Evolutionary conservation across 2,888 invertebrate species (phyloP), one percentile per base, ranked within the genome.

Genomic region (Ochropleura plecta): DNA sequence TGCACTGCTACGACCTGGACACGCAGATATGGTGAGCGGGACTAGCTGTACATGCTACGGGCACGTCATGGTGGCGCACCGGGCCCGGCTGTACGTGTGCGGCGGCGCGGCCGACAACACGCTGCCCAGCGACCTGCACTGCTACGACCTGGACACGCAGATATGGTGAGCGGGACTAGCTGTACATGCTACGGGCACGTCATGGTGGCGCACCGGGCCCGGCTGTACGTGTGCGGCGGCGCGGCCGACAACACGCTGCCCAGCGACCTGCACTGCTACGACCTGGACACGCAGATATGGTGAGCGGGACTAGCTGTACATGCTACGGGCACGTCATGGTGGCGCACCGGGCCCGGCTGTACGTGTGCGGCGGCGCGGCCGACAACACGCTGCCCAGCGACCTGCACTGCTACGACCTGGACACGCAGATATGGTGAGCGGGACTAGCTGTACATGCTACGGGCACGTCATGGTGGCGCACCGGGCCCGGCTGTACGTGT

Each of bases 311-410:
- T 44, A 44, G 12, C 57, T 57, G 30, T 57, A 55, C 30, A 30
- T 30, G 99, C 76, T 99, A 99, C 94, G 99, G 99, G 0, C 99
- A 99, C 95, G 99, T 99, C 16, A 99, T 99, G 99, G 98, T 99
- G 55, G 98, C 99, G 46, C 99, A 98, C 94, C 98, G 98, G 88
- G 96, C 99, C 5, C 98, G 99, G 89, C 96, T 99, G 0, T 99
- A 99, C 92, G 99, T 99, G 71, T 99, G 99, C 96, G 99, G 99
- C 0, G 99, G 99, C 9, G 98, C 99, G 16, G 99, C 99, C 0
- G 99, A 99, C 91, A 98, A 98, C 75, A 98, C 99, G 7, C 96
- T 99, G 85, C 99, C 99, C 0, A 98, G 98, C 90, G 99, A 99
- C 93, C 96, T 99, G 76, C 99, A 99, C 92, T 98, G 98, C 95